Percentiles rank a stretch among this genome's conserved stretches.
These are phyloP conservation scores for Ectemnius continuus DNA, from an alignment of 2,888 invertebrate genomes.

Conservation along the genomic window DNA sequence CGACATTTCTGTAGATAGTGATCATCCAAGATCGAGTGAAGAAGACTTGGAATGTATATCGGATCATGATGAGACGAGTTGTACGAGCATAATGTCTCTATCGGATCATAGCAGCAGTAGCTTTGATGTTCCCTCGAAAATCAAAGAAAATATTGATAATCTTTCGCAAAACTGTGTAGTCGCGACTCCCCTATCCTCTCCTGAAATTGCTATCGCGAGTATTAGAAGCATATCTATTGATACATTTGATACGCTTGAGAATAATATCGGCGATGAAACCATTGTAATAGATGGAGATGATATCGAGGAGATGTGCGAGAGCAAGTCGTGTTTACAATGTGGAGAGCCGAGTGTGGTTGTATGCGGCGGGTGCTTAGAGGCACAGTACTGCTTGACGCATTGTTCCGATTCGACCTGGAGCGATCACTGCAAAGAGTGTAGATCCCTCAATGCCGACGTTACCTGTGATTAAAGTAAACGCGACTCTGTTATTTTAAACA, in stretches of 20 bases:
- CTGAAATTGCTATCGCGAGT: neutral
- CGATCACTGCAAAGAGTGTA: constrained; percentile 56
- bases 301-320: neutral
- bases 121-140: neutral
- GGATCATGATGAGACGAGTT: neutral
- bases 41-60: no score
- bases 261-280: neutral
- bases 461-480: constrained; percentile 1
- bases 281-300: neutral
- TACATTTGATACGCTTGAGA: neutral
- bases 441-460: constrained; percentile 19
- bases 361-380: constrained; percentile 56
- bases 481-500: constrained; percentile 42
- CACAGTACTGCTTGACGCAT: constrained; percentile 58
- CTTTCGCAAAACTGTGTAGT: neutral
- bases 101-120: neutral
- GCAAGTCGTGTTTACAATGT: constrained; percentile 1
- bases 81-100: neutral
- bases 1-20: no score
- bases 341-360: constrained; percentile 28
- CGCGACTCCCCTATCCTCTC: neutral
- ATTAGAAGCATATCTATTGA: neutral
- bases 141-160: neutral
- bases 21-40: no score
- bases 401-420: constrained; percentile 59